These are phyloP conservation scores for Syncerus caffer DNA, from an alignment of 2,797 vertebrate genomes.

Conservation along the genomic window DNA sequence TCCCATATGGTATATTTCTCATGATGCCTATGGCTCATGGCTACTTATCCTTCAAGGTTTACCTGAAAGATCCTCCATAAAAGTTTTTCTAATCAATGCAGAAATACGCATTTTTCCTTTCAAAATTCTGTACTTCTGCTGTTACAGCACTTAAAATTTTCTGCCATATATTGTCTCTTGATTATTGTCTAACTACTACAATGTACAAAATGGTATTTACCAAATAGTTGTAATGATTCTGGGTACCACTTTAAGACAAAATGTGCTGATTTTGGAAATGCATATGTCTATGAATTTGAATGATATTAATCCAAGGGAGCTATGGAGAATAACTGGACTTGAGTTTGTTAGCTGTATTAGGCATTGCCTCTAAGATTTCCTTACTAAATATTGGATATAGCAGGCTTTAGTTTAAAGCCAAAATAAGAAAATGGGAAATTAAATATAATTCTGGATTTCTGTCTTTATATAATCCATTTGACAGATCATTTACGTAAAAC, in stretches of 20 bases:
- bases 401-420: neutral
- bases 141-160: neutral
- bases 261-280: neutral
- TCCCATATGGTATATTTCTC: neutral
- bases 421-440: slow-evolving; percentile 15
- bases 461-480: neutral
- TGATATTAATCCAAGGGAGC: neutral
- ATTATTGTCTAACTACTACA: neutral
- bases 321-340: neutral
- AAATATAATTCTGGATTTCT: neutral
- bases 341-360: slow-evolving; percentile 21
- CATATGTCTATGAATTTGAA: neutral
- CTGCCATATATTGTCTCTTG: neutral
- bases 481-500: neutral
- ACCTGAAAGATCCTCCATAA: neutral
- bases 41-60: neutral
- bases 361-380: neutral
- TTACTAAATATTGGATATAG: neutral
- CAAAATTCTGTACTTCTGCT: neutral
- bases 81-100: neutral
- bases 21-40: neutral
- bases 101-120: neutral
- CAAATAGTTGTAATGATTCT: neutral
- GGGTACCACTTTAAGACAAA: neutral
- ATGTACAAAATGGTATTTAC: neutral